Conservation (phyloP, 2,113 vertebrate genomes). For the Notothenia coriiceps region DNA sequence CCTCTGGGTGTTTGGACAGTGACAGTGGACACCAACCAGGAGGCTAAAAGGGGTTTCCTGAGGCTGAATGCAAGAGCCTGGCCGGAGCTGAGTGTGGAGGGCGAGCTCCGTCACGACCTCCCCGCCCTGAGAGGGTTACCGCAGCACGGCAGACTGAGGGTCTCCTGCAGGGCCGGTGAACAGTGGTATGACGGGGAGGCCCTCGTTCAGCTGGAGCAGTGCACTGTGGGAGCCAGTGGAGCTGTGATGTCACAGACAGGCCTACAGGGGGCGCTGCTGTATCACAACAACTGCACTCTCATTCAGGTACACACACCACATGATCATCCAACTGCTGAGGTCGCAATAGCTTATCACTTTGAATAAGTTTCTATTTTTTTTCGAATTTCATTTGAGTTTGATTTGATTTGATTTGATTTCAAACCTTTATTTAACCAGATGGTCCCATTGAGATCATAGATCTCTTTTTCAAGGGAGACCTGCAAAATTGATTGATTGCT, state of each 20-base stretch:
- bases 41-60: constrained; percentile 66
- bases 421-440: too few species aligned
- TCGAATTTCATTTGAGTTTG: too few species aligned
- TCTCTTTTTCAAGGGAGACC: too few species aligned
- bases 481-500: too few species aligned
- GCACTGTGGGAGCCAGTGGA: constrained; percentile 74
- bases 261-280: constrained; percentile 79
- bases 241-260: constrained; percentile 72
- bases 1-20: constrained; percentile 65
- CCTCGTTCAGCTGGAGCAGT: constrained; percentile 72
- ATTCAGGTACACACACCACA: constrained; percentile 71
- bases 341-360: too few species aligned
- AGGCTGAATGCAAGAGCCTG: constrained; percentile 71
- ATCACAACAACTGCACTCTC: constrained; percentile 84
- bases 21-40: constrained; percentile 56
- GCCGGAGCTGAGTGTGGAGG: constrained; percentile 74
- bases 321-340: background rate
- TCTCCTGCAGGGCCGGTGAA: constrained; percentile 57
- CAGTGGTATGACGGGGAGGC: constrained; percentile 58
- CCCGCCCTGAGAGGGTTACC: constrained; percentile 70
- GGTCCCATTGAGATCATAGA: too few species aligned
- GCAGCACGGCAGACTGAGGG: constrained; percentile 70
- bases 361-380: too few species aligned
- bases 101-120: constrained; percentile 77
- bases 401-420: too few species aligned